Percentiles rank a stretch among this genome's conserved stretches.
Evolutionary conservation across 2,113 vertebrate species (phyloP).

Genomic region (Brevimyrus niger): DNA sequence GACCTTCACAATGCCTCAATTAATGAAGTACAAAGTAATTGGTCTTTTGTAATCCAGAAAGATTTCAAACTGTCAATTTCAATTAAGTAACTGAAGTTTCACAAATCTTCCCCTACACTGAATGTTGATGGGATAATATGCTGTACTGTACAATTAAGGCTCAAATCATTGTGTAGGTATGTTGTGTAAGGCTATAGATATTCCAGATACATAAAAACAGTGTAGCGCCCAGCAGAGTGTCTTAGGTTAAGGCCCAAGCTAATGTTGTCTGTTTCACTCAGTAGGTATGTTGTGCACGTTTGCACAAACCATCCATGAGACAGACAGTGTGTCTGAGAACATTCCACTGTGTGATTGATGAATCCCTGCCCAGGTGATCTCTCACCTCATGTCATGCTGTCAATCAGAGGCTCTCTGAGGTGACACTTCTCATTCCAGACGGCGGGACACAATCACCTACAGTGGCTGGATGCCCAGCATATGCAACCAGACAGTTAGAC

Average conservation of each 20-base stretch:
- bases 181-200: background rate
- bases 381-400: slow-evolving; percentile 10
- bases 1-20: background rate
- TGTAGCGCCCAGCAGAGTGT: background rate
- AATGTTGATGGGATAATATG: background rate
- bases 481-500: background rate
- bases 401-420: background rate
- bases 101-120: background rate
- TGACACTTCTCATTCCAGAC: slow-evolving; percentile 4
- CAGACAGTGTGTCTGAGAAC: background rate
- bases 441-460: background rate
- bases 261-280: background rate
- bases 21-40: background rate
- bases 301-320: background rate
- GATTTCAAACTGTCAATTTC: background rate
- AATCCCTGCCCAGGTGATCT: slow-evolving; percentile 9
- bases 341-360: slow-evolving; percentile 20
- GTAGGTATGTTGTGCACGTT: background rate
- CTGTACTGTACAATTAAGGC: background rate
- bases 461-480: background rate
- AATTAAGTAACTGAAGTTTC: background rate
- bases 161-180: background rate
- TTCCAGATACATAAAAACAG: background rate
- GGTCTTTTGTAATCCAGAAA: background rate
- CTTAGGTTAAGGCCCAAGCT: background rate